Percentiles rank a stretch among this genome's conserved stretches.
Evolutionary conservation across 2,888 invertebrate species (phyloP).

Genomic region (Formica aserva): DNA sequence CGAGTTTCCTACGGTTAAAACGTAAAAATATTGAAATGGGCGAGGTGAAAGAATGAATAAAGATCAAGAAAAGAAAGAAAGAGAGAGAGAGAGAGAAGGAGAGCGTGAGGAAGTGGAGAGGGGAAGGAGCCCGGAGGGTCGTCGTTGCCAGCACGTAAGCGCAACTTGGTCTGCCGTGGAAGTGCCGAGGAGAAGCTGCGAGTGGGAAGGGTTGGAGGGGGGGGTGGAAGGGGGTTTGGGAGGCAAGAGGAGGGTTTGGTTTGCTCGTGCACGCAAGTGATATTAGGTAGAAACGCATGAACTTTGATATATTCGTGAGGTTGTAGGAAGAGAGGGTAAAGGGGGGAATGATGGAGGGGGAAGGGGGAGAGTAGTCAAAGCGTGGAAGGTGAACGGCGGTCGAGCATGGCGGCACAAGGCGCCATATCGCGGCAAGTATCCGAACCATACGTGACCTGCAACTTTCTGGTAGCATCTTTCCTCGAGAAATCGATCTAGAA

Average conservation of each 20-base stretch:
- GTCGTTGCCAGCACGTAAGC: constrained; percentile 76
- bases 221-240: background rate
- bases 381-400: constrained; percentile 56
- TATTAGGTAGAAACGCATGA: constrained; percentile 85
- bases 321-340: constrained; percentile 25
- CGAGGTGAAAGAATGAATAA: constrained; percentile 84
- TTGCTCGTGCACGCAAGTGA: constrained; percentile 79
- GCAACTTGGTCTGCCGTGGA: constrained; percentile 73
- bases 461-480: constrained; percentile 80
- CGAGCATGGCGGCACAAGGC: constrained; percentile 71
- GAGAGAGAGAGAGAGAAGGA: constrained; percentile 2
- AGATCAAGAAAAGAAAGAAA: constrained; percentile 74
- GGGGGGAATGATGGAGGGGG: constrained; percentile 5
- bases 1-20: constrained; percentile 79
- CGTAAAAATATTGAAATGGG: constrained; percentile 84
- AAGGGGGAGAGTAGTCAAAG: constrained; percentile 70
- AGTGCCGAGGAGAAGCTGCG: constrained; percentile 59
- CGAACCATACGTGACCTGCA: constrained; percentile 85
- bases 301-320: constrained; percentile 85
- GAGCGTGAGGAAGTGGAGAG: constrained; percentile 7
- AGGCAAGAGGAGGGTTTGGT: constrained; percentile 53
- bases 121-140: constrained; percentile 54
- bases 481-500: constrained; percentile 56
- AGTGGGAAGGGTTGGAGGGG: constrained; percentile 53
- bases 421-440: constrained; percentile 85